Percentiles rank a stretch among this genome's conserved stretches.
phyloP scores from a whole-genome alignment of 2,797 vertebrate genomes.

The Pipistrellus pipistrellus region DNA sequence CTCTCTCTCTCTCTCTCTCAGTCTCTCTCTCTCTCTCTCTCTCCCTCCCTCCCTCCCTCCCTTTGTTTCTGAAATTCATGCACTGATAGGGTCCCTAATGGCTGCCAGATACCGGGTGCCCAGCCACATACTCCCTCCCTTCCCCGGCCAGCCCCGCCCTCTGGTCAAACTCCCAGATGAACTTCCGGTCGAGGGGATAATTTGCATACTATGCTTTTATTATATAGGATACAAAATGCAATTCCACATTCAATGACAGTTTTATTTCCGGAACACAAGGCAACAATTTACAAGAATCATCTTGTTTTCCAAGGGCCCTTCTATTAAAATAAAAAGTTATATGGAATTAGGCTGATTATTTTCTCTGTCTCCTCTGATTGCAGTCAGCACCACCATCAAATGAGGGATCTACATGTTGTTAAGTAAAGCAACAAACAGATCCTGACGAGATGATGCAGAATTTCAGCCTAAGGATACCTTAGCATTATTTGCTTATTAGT shows the following conservation, averaged over 20 bases:
- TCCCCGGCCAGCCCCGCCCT: too few species aligned
- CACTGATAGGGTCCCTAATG: too few species aligned
- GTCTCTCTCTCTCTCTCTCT: too few species aligned
- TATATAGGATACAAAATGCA: not conserved
- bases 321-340: constrained; percentile 50
- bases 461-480: not conserved
- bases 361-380: constrained; percentile 47
- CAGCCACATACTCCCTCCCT: too few species aligned
- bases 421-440: not conserved
- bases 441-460: not conserved
- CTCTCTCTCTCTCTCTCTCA: too few species aligned
- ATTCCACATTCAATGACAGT: not conserved
- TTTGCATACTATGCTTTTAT: too few species aligned
- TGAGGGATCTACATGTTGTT: not conserved
- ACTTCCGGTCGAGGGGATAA: too few species aligned
- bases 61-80: too few species aligned
- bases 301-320: constrained; percentile 58
- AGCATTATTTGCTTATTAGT: not conserved
- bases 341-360: constrained; percentile 21
- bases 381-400: not conserved
- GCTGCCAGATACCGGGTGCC: too few species aligned
- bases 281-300: constrained; percentile 57
- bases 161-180: too few species aligned
- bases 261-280: constrained; percentile 60
- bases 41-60: too few species aligned